A percentile compares a stretch with the other conserved stretches of the same genome.
These are phyloP conservation scores for Campylorhamphus procurvoides DNA, from an alignment of 2,113 vertebrate genomes.

Conservation along the genomic window DNA sequence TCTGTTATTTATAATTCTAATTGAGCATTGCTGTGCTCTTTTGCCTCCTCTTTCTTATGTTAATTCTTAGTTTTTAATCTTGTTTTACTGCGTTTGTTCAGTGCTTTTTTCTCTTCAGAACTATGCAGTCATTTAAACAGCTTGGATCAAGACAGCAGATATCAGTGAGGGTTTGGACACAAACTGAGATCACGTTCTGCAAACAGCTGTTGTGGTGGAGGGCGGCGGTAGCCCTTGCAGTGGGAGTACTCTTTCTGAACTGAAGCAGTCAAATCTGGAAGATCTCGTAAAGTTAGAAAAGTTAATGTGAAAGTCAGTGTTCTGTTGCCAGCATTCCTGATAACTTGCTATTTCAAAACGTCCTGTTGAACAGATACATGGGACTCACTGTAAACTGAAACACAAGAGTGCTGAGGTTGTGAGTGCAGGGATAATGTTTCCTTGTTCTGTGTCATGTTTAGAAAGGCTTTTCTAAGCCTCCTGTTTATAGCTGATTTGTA, in stretches of 20 bases:
- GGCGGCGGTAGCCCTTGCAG: background rate
- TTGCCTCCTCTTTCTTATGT: background rate
- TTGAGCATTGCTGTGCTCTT: background rate
- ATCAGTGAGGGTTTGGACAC: background rate
- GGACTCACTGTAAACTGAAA: background rate
- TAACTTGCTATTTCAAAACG: background rate
- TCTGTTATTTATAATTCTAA: background rate
- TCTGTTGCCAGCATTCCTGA: background rate
- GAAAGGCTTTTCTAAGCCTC: background rate
- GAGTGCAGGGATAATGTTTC: background rate
- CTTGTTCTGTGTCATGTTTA: background rate
- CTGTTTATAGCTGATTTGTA: background rate
- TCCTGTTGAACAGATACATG: background rate
- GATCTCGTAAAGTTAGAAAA: background rate
- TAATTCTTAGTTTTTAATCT: background rate
- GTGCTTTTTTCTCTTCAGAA: background rate
- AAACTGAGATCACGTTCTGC: background rate
- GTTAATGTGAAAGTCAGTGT: background rate
- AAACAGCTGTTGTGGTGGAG: background rate
- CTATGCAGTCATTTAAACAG: background rate
- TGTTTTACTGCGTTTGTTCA: background rate
- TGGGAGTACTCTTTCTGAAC: background rate
- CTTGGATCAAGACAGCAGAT: background rate
- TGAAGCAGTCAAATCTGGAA: background rate
- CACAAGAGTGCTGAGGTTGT: background rate